These are phyloP conservation scores for Acanthoscelides obtectus DNA, from an alignment of 2,888 invertebrate species.

Conservation along the genomic window DNA sequence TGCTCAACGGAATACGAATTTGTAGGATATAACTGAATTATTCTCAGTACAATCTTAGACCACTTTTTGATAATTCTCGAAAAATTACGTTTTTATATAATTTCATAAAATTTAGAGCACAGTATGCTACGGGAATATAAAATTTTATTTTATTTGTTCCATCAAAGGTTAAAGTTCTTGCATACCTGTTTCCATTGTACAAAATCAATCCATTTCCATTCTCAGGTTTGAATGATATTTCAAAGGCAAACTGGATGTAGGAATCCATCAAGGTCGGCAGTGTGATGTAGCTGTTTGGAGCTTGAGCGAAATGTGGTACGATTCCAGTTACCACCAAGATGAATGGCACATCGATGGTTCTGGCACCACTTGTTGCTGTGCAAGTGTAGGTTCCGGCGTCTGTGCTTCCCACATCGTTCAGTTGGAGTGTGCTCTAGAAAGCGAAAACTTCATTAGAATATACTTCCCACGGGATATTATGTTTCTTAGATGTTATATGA, in stretches of 20 bases:
- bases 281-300: conserved; percentile 72
- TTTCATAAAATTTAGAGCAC: no score
- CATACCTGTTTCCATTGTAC: conserved; percentile 68
- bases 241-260: conserved; percentile 77
- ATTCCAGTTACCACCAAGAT: conserved; percentile 77
- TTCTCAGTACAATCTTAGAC: no score
- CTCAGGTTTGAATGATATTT: conserved; percentile 87
- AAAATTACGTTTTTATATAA: no score
- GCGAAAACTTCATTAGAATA: conserved; percentile 5
- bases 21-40: no score
- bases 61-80: no score
- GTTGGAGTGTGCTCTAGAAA: conserved; percentile 59
- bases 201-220: conserved; percentile 68
- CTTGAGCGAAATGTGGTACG: conserved; percentile 81
- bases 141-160: no score
- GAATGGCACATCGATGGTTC: conserved; percentile 65
- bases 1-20: no score
- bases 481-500: no score
- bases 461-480: no score
- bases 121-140: no score
- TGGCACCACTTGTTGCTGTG: conserved; percentile 62
- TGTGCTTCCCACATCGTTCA: conserved; percentile 68
- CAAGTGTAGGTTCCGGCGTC: conserved; percentile 91
- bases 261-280: conserved; percentile 74
- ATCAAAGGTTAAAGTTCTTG: neutral